phyloP scores from a whole-genome alignment of 2,888 invertebrate species.

The Panzeria rudis region DNA sequence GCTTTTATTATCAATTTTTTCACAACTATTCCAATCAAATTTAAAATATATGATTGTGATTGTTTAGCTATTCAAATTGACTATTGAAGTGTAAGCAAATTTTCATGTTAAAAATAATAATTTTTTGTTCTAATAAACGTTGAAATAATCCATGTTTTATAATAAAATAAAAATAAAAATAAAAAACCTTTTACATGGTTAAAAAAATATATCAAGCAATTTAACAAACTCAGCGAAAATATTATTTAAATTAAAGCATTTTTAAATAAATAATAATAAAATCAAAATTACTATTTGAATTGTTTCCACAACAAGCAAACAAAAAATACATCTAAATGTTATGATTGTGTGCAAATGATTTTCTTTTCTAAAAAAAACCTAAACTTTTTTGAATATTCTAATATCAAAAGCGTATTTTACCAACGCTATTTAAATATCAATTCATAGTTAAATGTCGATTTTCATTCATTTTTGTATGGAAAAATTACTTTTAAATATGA shows the following conservation, averaged over 20 bases:
- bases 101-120: conserved; percentile 32
- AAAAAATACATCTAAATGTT: neutral
- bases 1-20: neutral
- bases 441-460: too few relatives aligned
- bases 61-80: conserved; percentile 21
- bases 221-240: conserved; percentile 41
- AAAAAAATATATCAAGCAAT: neutral
- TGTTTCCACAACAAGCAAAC: neutral
- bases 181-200: neutral
- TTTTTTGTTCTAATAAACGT: conserved; percentile 17
- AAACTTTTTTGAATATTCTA: too few relatives aligned
- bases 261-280: neutral
- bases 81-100: conserved; percentile 52
- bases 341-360: neutral
- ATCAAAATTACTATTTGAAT: conserved; percentile 15
- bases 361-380: neutral
- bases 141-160: neutral
- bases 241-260: conserved; percentile 36
- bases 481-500: too few relatives aligned
- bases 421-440: too few relatives aligned
- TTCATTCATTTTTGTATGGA: too few relatives aligned
- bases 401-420: too few relatives aligned
- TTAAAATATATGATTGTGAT: conserved; percentile 31
- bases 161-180: conserved; percentile 4
- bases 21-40: conserved; percentile 37